Conservation (phyloP, 2,888 invertebrate species). For the Lysandra coridon region DNA sequence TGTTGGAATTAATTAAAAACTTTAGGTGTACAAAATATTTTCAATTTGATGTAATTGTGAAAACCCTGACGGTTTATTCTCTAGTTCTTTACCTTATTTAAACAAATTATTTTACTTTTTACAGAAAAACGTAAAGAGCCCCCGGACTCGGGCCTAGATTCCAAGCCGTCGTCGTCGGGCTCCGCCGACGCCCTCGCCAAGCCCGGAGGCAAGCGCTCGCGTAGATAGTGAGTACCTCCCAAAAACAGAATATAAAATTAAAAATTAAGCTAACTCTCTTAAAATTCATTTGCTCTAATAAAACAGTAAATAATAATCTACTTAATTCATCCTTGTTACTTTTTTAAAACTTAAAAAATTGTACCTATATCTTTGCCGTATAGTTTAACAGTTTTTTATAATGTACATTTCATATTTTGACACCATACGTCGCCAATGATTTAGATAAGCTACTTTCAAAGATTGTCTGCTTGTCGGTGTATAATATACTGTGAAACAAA, state of each 20-base stretch:
- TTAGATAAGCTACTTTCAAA: not conserved
- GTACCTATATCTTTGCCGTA: not conserved
- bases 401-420: not conserved
- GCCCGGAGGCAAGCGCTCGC: constrained; percentile 82
- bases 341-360: not conserved
- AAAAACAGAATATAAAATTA: no score
- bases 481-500: not conserved
- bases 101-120: constrained; percentile 36
- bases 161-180: constrained; percentile 75
- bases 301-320: not conserved
- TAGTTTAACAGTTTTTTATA: not conserved
- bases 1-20: no score
- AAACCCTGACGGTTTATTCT: not conserved
- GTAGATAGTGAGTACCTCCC: constrained; percentile 86
- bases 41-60: not conserved
- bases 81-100: not conserved
- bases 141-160: constrained; percentile 83
- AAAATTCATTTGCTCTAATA: no score
- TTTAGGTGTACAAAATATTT: not conserved
- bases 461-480: not conserved
- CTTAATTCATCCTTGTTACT: not conserved
- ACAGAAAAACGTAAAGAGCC: constrained; percentile 92
- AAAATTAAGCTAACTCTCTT: no score
- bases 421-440: not conserved
- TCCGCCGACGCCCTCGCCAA: constrained; percentile 62